Conservation (phyloP, 2,113 vertebrate genomes). For the Sisor rabdophorus region DNA sequence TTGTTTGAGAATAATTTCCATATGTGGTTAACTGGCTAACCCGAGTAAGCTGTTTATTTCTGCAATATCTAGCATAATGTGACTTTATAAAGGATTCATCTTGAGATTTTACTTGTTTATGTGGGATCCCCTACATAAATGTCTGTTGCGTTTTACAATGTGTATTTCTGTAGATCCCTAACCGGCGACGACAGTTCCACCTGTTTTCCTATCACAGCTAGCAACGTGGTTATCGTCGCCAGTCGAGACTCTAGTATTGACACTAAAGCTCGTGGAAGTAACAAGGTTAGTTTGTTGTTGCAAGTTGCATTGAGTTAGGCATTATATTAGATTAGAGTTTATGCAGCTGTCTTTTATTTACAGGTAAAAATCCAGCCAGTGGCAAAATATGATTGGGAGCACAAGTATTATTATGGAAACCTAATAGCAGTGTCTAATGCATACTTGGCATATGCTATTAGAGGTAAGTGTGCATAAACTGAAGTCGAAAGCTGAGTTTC, state of each 20-base stretch:
- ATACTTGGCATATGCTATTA: constrained; percentile 93
- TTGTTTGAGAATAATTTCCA: too few relatives aligned
- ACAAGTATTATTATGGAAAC: constrained; percentile 95
- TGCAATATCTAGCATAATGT: neutral
- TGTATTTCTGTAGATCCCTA: constrained; percentile 74
- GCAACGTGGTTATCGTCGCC: constrained; percentile 94
- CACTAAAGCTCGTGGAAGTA: constrained; percentile 95
- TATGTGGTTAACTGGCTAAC: neutral
- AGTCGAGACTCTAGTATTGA: constrained; percentile 95
- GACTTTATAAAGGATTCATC: neutral
- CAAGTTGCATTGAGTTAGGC: neutral
- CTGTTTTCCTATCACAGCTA: constrained; percentile 82
- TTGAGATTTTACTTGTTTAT: neutral
- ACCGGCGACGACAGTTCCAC: constrained; percentile 89
- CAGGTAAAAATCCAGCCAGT: constrained; percentile 98
- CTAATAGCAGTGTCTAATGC: constrained; percentile 95
- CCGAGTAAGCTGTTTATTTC: neutral
- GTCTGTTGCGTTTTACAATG: neutral
- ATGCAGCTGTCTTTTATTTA: constrained; percentile 33
- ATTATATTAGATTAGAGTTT: neutral
- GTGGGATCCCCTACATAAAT: neutral
- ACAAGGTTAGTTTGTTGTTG: constrained; percentile 70
- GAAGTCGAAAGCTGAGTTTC: neutral
- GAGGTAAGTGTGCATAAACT: constrained; percentile 73
- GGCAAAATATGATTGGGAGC: constrained; percentile 98